These are phyloP conservation scores for Brevimyrus niger DNA, from an alignment of 2,113 vertebrate genomes.

Conservation along the genomic window DNA sequence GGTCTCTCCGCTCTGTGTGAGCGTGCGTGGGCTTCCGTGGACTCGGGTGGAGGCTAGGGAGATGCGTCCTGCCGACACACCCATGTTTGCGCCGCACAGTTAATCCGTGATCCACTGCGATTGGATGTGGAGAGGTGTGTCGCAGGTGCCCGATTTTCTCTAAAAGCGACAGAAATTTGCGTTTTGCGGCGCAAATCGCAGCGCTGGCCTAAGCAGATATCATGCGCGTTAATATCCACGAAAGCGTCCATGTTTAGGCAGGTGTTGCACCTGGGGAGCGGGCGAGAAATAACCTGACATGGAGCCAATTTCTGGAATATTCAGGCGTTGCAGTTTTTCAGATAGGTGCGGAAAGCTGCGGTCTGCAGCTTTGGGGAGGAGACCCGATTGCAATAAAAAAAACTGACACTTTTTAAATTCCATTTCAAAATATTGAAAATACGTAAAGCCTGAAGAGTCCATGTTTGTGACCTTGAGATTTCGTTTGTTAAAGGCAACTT, in stretches of 20 bases:
- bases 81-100: neutral
- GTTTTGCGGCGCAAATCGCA: neutral
- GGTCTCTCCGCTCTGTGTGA: neutral
- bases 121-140: neutral
- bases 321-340: neutral
- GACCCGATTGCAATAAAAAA: neutral
- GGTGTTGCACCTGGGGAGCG: neutral
- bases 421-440: neutral
- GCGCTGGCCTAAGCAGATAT: neutral
- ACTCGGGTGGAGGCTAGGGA: neutral
- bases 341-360: neutral
- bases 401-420: neutral
- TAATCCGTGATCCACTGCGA: neutral
- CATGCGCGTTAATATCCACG: neutral
- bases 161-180: neutral
- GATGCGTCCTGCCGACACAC: neutral
- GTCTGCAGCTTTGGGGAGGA: neutral
- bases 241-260: neutral
- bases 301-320: neutral
- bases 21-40: neutral
- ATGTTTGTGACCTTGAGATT: neutral
- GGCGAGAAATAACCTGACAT: neutral
- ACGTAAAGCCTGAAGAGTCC: neutral
- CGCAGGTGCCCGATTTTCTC: neutral
- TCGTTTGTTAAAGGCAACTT: neutral